phyloP scores from a whole-genome alignment of 1,140 invertebrate species.

The Apolygus lucorum region DNA sequence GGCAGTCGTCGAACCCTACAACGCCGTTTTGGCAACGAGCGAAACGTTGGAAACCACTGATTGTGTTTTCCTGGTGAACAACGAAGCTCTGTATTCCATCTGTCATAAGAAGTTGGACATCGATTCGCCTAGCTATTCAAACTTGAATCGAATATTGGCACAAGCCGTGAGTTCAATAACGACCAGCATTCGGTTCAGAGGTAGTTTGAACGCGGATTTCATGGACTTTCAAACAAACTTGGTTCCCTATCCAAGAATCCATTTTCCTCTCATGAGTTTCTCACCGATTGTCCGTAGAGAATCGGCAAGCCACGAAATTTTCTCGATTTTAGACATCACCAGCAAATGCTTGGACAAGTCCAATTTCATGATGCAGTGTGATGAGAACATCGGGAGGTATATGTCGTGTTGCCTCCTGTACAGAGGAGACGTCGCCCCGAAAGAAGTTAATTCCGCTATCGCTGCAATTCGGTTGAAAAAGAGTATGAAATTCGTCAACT shows the following conservation, averaged over 20 bases:
- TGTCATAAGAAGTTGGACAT: constrained; percentile 48
- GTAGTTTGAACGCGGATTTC: constrained; percentile 59
- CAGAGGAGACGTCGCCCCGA: constrained; percentile 53
- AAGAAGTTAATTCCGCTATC: constrained; percentile 62
- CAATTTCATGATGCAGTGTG: constrained; percentile 51
- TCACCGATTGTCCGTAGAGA: constrained; percentile 52
- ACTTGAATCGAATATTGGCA: constrained; percentile 49
- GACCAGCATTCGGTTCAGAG: constrained; percentile 54
- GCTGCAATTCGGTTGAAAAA: constrained; percentile 51
- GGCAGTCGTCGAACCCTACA: constrained; percentile 59
- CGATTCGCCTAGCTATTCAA: constrained; percentile 49
- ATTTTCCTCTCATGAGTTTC: constrained; percentile 52
- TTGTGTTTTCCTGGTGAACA: constrained; percentile 54
- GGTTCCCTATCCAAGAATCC: constrained; percentile 45
- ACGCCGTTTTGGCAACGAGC: constrained; percentile 54
- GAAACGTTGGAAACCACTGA: constrained; percentile 54
- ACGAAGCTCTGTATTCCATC: constrained; percentile 58
- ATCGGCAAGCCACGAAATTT: constrained; percentile 47
- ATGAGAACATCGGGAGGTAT: constrained; percentile 39
- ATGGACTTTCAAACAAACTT: constrained; percentile 56
- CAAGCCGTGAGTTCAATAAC: constrained; percentile 53
- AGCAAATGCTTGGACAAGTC: constrained; percentile 43
- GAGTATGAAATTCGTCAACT: constrained; percentile 50
- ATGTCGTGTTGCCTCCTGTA: constrained; percentile 70
- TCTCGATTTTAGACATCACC: constrained; percentile 43